Base-by-base conservation (phyloP, 2,113 vertebrate genomes). In the Pelecanus crispus region DNA sequence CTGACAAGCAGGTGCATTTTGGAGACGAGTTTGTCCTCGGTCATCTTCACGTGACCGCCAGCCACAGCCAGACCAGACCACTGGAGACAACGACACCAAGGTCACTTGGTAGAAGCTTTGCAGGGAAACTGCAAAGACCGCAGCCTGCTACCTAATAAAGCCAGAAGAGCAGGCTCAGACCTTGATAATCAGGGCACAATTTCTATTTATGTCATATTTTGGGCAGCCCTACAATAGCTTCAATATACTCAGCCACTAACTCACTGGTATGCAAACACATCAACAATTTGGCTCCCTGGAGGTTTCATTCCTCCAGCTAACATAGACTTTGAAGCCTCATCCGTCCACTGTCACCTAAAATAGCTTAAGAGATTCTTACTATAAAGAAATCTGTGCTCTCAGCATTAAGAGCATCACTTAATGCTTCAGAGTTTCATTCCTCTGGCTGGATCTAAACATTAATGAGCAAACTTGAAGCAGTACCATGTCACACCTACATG, bases 1-100 rank as follows among this genome's bases (percentile, higher is more conserved):
- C 99, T 99, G 81, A 98, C 95, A 6, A 99, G 96, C 77, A 99
- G 95, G 91, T 99, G 99, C 91, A 99, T 98, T 97, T 98, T 99
- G 97, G 99, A 99, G 44, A 99, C 97, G 49, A 99, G 98, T 88
- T 99, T 99, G 21, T 99, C 98, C 49, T 99, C 97, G 0, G 98
- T 98, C 99, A 99, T 98, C 97, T 98, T 99, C 74, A 99, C 95
- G 3, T 98, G 98, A 44, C 98, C 96, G 0, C 99, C 98, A 21
- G 98, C 98, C 56, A 99, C 98, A 21, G 99, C 98, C 96, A 99
- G 97, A 97, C 97, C 97, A 97, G n/a, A 99, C 97, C 90, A 98
- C 98, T 25, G 31, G 70, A 84, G 91, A 87, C 89, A 92, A 40
- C 20, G 84, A 75, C 95, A 88, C 45, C 0, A 1, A 79, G 86